Base-by-base conservation (phyloP, 2,888 invertebrate genomes). In the Lutraria lutraria region DNA sequence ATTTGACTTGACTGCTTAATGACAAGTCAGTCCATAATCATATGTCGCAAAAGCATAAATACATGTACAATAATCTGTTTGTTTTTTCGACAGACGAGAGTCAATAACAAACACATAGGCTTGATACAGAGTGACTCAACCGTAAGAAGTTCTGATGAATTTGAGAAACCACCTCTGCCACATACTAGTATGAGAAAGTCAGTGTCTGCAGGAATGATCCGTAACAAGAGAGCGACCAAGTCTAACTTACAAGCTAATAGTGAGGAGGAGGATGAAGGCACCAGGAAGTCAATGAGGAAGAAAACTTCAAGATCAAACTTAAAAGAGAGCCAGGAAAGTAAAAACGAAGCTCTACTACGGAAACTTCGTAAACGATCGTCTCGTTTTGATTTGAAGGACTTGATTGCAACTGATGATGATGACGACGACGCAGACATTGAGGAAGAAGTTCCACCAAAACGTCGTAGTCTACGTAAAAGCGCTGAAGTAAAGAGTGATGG, bases 121-220 rank as follows among this genome's bases (percentile, higher is more conserved):
- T 25, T 68, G 63, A 68, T 86, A 25, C 84, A 84, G 54, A 86
- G n/a, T 76, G 87, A 88, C 25, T 81, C 84, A 8, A 60, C 86
- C 1, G 84, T 88, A 6, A 81, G 92, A 79, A 93, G 93, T 80
- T 93, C 93, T 4, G 93, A 93, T n/a, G 93, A 93, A 56, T 93
- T 93, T 92, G 92, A 93, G 68, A 91, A 91, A 72, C 91, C 91
- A 31, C 56, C 81, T 15, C 52, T 89, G 25, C 76, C 81, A 19
- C 72, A 25, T 12, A n/a, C n/a, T n/a, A n/a, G 43, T 43, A 81
- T 86, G 43, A 85, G 88, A 16, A 85, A 88, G 53, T 83, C 89
- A 10, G 72, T 80, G n/a, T 91, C 91, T 10, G 87, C 89, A 0
- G 88, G 91, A 3, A 87, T 79, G 43, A 25, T 90, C 6, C 34